These are phyloP conservation scores for Theocolax elegans DNA, from an alignment of 1,140 invertebrate genomes.

Conservation along the genomic window DNA sequence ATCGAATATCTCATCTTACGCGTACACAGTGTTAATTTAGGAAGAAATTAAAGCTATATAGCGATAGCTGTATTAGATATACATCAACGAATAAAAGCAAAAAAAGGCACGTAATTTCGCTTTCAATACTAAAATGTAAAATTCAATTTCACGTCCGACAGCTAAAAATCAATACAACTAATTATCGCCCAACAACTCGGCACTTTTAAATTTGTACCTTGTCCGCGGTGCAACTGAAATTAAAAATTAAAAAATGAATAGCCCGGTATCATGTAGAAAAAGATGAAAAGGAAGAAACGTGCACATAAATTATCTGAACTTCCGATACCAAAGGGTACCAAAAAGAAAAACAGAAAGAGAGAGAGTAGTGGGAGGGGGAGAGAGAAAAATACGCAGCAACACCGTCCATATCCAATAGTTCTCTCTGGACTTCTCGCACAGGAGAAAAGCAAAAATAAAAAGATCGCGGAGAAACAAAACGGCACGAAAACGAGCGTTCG, in stretches of 20 bases:
- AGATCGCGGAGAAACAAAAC: not conserved
- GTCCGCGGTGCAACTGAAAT: not conserved
- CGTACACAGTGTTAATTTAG: too few species aligned
- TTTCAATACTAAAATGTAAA: too few species aligned
- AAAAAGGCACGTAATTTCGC: too few species aligned
- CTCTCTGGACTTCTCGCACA: constrained; percentile 8
- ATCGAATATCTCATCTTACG: too few species aligned
- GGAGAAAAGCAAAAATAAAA: not conserved
- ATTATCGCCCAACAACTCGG: not conserved
- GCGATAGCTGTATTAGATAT: too few species aligned
- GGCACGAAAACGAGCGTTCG: not conserved
- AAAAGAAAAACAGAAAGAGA: not conserved
- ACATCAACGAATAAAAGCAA: too few species aligned
- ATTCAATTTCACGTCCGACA: not conserved
- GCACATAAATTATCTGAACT: constrained; percentile 30
- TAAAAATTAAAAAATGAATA: constrained; percentile 4
- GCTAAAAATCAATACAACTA: not conserved
- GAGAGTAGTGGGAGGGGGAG: not conserved
- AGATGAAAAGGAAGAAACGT: constrained; percentile 2
- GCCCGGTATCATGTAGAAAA: not conserved
- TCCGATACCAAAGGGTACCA: constrained; percentile 28
- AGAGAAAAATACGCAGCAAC: not conserved
- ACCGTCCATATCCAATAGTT: constrained; percentile 27
- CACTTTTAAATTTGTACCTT: not conserved
- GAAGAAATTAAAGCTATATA: too few species aligned